Conservation (phyloP, 1,140 invertebrate genomes). For the Popillia japonica region DNA sequence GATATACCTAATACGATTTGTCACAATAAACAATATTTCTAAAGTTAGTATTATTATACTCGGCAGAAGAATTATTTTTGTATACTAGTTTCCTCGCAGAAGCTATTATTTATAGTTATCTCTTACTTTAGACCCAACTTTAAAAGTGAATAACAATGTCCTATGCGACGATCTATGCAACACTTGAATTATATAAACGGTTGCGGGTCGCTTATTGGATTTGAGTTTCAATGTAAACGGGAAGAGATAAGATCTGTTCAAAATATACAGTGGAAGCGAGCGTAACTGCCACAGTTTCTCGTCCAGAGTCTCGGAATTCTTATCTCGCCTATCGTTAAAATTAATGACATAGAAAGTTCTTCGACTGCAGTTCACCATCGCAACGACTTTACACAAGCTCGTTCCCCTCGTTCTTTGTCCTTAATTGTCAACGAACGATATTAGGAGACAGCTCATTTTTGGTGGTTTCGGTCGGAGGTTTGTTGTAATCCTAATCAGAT, state of each 20-base stretch:
- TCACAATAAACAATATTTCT: too few species aligned
- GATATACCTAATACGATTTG: too few species aligned
- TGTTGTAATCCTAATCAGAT: slow-evolving; percentile 11
- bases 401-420: not conserved
- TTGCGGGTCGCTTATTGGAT: not conserved
- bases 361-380: not conserved
- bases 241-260: slow-evolving; percentile 5
- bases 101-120: too few species aligned
- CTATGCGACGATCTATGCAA: not conserved
- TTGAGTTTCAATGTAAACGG: not conserved
- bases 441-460: not conserved
- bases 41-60: too few species aligned
- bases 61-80: too few species aligned
- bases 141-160: too few species aligned
- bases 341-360: slow-evolving; percentile 21
- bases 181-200: not conserved
- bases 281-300: not conserved
- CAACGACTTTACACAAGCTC: not conserved
- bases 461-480: not conserved
- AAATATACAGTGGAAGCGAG: not conserved
- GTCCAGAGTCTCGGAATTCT: not conserved
- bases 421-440: slow-evolving; percentile 8
- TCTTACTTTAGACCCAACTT: too few species aligned
- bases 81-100: too few species aligned
- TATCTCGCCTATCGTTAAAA: slow-evolving; percentile 27